Evolutionary conservation across 2,113 vertebrate genomes (phyloP), one percentile per base, ranked within the genome.

Genomic region (Centropus bengalensis): DNA sequence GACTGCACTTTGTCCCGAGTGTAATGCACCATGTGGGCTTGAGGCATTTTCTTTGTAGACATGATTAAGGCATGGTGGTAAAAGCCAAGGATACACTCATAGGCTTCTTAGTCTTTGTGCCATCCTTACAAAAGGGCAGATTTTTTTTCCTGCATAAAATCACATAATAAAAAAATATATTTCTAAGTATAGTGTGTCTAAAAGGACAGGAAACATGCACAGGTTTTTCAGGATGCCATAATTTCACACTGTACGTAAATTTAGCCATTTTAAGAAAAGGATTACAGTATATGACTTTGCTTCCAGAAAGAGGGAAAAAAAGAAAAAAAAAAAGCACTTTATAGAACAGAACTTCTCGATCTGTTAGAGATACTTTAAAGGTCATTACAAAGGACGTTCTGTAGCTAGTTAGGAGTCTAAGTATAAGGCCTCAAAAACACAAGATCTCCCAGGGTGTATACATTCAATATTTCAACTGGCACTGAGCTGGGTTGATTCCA

Each of bases 21-120:
- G 2, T 58, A 60, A 82, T 0, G 2, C 9, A 68, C 3, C 24
- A 45, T 1, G 8, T 9, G 7, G 42, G 32, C 15, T 42, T 52
- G 1, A 3, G 23, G 18, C 10, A 32, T 69, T 32, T 80, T 77
- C 76, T 9, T 8, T 12, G 13, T 20, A 44, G 11, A 73, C 1
- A 4, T 14, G 23, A 82, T 64, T 82, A 82, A 82, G 47, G 66
- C 59, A 44, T 11, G 3, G 24, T 33, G 17, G 11, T 59, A 52
- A 56, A 86, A 47, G 6, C 5, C 27, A 52, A 20, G 81, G 78
- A 22, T 68, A 52, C 1, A 28, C 2, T 66, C 33, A 27, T 24
- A 20, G 1, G 14, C 44, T 67, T 91, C 44, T 42, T 38, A 22
- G 27, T 36, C 19, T 82, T 77, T 74, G 5, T 58, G 36, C 33